phyloP scores from a whole-genome alignment of 2,888 invertebrate species.

The Polydrusus cervinus region DNA sequence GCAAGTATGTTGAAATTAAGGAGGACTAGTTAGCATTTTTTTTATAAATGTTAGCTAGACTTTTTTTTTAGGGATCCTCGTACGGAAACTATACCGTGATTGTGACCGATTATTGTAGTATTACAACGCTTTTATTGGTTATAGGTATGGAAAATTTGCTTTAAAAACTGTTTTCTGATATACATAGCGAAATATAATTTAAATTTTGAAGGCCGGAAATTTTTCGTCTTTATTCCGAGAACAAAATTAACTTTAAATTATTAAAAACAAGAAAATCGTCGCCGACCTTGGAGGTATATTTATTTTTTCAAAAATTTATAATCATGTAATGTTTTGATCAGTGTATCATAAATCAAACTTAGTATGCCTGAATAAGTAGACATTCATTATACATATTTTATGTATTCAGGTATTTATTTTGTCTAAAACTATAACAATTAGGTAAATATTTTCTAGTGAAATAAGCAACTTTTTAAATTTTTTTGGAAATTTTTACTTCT shows the following conservation, averaged over 20 bases:
- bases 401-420: not conserved
- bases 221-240: too few species aligned
- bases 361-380: not conserved
- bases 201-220: too few species aligned
- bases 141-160: not conserved
- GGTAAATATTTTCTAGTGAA: constrained; percentile 9
- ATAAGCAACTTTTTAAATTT: too few species aligned
- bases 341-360: not conserved
- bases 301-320: constrained; percentile 11
- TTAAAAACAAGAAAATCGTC: not conserved
- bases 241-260: not conserved
- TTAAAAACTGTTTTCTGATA: not conserved
- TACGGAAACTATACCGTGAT: too few species aligned
- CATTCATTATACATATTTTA: not conserved
- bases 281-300: constrained; percentile 10
- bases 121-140: not conserved
- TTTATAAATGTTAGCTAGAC: too few species aligned
- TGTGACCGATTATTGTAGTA: too few species aligned
- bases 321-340: not conserved
- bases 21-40: too few species aligned
- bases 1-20: too few species aligned
- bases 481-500: too few species aligned
- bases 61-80: too few species aligned
- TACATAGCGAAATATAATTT: too few species aligned
- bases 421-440: not conserved